phyloP scores from a whole-genome alignment of 2,888 invertebrate species.

The Pachycephus smyrnensis region DNA sequence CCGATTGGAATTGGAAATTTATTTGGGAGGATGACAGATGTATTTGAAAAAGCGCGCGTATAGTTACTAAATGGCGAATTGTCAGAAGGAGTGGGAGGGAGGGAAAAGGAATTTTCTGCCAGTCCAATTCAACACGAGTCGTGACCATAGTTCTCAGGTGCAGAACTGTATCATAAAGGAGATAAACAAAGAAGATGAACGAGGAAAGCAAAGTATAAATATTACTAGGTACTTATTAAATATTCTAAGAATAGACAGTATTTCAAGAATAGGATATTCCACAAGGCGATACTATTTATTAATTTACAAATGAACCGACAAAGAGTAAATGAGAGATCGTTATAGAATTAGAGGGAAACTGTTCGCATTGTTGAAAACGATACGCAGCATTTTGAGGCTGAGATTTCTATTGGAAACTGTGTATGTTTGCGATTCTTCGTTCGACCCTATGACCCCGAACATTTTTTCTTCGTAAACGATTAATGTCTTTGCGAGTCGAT shows the following conservation, averaged over 20 bases:
- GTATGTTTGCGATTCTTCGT: neutral
- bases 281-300: conserved; percentile 52
- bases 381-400: neutral
- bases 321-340: neutral
- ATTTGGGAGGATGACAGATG: neutral
- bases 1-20: neutral
- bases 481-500: neutral
- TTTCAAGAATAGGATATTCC: conserved; percentile 47
- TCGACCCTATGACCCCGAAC: neutral
- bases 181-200: neutral
- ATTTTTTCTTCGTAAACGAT: neutral
- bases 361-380: neutral
- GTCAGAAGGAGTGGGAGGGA: neutral
- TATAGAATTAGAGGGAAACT: neutral
- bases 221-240: conserved; percentile 41
- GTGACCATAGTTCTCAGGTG: conserved; percentile 37
- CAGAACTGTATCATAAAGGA: conserved; percentile 36
- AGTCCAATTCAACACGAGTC: conserved; percentile 11
- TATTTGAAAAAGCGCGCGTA: neutral
- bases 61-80: neutral
- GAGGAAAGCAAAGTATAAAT: conserved; percentile 30
- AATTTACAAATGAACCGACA: conserved; percentile 35
- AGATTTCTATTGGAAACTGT: neutral
- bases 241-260: conserved; percentile 45
- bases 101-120: neutral